Conservation (phyloP, 2,888 invertebrate genomes). For the Anaspis maculata region DNA sequence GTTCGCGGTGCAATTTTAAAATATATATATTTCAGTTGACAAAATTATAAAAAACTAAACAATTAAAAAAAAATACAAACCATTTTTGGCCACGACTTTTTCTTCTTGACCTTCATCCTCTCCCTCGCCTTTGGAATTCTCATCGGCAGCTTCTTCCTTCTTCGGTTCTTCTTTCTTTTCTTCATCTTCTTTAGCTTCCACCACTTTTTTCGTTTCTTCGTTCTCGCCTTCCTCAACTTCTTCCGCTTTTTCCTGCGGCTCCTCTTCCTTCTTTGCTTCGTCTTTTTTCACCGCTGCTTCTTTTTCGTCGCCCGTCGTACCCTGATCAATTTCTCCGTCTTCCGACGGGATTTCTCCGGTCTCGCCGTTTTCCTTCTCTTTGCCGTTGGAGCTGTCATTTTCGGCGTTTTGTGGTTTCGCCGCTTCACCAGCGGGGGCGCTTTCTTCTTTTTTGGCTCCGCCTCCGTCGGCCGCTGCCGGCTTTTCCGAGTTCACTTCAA, state of each 20-base stretch:
- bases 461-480: conserved; percentile 14
- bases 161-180: conserved; percentile 18
- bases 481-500: conserved; percentile 21
- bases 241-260: conserved; percentile 35
- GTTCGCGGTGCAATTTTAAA: no score
- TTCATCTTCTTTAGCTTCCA: conserved; percentile 19
- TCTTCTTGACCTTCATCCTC: conserved; percentile 30
- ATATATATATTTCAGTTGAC: no score
- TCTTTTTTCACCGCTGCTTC: conserved; percentile 39
- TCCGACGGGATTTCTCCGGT: conserved; percentile 10
- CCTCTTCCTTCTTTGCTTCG: conserved; percentile 23
- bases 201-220: conserved; percentile 18
- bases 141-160: neutral
- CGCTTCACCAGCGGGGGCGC: conserved; percentile 17
- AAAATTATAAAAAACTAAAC: no score
- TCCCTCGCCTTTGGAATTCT: conserved; percentile 2
- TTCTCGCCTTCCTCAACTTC: conserved; percentile 39
- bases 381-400: conserved; percentile 31
- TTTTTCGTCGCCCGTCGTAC: conserved; percentile 18
- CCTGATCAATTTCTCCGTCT: conserved; percentile 21
- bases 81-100: conserved; percentile 38
- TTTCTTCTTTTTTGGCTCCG: neutral
- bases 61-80: no score
- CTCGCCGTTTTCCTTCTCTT: conserved; percentile 28
- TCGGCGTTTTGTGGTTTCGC: conserved; percentile 29